Evolutionary conservation across 2,888 invertebrate species (phyloP).

Genomic region (Eupithecia abbreviata): DNA sequence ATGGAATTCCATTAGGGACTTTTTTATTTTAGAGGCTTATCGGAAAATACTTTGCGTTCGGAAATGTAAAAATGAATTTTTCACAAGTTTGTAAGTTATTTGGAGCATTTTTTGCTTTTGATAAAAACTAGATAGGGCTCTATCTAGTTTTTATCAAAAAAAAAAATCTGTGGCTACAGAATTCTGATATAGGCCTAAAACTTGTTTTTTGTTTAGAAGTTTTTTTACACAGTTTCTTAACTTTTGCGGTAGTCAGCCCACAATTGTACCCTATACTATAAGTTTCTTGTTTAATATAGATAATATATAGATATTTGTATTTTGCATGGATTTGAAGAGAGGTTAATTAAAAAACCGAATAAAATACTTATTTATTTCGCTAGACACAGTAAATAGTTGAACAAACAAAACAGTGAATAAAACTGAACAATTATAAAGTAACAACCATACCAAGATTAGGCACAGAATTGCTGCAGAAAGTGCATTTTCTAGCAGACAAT

Average conservation of each 20-base stretch:
- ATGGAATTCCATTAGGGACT: conserved; percentile 30
- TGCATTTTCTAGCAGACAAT: neutral
- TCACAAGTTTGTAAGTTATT: neutral
- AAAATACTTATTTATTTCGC: too few species aligned
- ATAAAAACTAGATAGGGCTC: neutral
- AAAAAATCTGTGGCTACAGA: too few species aligned
- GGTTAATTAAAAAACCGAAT: neutral
- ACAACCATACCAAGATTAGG: neutral
- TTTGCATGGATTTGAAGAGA: neutral
- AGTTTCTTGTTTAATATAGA: too few species aligned
- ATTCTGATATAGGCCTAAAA: neutral
- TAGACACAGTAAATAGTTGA: neutral
- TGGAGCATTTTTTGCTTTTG: neutral
- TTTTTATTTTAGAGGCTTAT: conserved; percentile 12
- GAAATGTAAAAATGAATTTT: neutral
- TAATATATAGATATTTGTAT: neutral
- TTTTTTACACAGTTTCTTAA: neutral
- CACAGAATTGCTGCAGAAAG: neutral
- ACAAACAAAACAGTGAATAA: neutral
- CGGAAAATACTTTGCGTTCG: conserved; percentile 5
- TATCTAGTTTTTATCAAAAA: too few species aligned
- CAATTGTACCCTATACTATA: too few species aligned
- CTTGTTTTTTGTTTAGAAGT: too few species aligned
- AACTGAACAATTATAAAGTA: neutral
- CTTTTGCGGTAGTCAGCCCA: too few species aligned